Evolutionary conservation across 30 jellyfish, hydroid and myxozoan genomes (phyloP), one percentile per base, ranked within the genome.

Genomic region (Aurelia sp.): DNA sequence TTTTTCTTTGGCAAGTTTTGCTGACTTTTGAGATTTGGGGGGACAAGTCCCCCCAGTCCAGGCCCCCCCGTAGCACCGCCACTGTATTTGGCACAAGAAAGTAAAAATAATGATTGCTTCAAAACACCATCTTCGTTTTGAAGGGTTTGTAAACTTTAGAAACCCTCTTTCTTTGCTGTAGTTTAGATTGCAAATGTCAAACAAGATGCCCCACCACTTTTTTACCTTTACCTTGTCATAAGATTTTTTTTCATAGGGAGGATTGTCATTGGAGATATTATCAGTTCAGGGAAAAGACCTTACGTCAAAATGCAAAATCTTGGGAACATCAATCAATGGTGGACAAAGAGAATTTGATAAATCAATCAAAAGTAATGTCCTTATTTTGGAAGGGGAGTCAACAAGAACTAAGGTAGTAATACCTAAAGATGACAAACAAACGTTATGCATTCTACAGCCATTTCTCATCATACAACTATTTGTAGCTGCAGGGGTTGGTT

Each of bases 311-410:
- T 76, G 90, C 67, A 84, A 89, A 79, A 18, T 85, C 13, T 55
- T 61, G 18, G 97, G 97, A 31, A 19, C 84, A 20, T 78, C 95
- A 84, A 52, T 76, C 60, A 73, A 44, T 68, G 91, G 90, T 33
- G 81, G 92, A 1, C 82, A 72, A 33, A 94, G 91, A 41, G 97
- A 88, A 21, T 94, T 88, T 67, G 95, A 89, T 68, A 94, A 94
- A 47, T 68, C 82, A 13, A 65, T 94, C 69, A 88, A 91, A 63
- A 80, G 97, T 41, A 62, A 72, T 74, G 81, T 89, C 35, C 66
- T 94, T 19, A 27, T 66, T 12, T 59, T 89, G 47, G 97, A 94
- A 71, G 99, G 99, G 31, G 99, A 94, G 59, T 79, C 99, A 5
- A 82, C 97, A 8, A 41, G 89, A 41, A 57, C 99, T 15, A 89